A percentile compares a stretch with the other conserved stretches of the same genome.
Evolutionary conservation across 2,797 vertebrate genomes (phyloP).

Genomic region (Neosilurus hyrtlii): DNA sequence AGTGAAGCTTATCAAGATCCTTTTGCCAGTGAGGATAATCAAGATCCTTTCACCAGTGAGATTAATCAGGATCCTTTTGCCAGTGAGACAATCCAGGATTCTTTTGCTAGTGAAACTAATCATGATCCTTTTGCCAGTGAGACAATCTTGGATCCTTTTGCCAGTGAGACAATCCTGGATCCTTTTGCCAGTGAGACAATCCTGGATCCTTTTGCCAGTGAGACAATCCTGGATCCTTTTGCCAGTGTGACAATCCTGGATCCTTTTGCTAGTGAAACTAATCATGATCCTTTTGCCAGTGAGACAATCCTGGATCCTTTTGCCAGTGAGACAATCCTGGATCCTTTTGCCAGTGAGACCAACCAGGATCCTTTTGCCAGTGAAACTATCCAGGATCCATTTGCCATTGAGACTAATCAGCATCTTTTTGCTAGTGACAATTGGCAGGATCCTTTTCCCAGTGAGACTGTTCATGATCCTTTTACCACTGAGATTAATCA

Average conservation of each 20-base stretch:
- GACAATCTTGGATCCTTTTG: background rate
- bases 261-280: background rate
- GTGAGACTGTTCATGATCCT: too few relatives aligned
- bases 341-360: background rate
- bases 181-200: constrained; percentile 18
- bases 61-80: background rate
- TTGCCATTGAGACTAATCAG: background rate
- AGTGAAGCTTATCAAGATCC: constrained; percentile 5
- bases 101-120: constrained; percentile 8
- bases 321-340: background rate
- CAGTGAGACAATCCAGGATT: constrained; percentile 9
- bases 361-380: background rate
- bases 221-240: background rate
- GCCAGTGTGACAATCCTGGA: constrained; percentile 5
- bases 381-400: background rate
- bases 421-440: background rate
- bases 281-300: background rate
- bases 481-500: constrained; percentile 22
- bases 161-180: constrained; percentile 5
- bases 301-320: background rate
- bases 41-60: background rate
- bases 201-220: constrained; percentile 13
- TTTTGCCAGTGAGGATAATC: constrained; percentile 14
- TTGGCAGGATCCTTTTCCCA: too few relatives aligned
- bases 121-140: background rate